Evolutionary conservation across 92 coral and sea anemone species (phyloP), one percentile per base, ranked within the genome.

Genomic region (Palythoa grandis): DNA sequence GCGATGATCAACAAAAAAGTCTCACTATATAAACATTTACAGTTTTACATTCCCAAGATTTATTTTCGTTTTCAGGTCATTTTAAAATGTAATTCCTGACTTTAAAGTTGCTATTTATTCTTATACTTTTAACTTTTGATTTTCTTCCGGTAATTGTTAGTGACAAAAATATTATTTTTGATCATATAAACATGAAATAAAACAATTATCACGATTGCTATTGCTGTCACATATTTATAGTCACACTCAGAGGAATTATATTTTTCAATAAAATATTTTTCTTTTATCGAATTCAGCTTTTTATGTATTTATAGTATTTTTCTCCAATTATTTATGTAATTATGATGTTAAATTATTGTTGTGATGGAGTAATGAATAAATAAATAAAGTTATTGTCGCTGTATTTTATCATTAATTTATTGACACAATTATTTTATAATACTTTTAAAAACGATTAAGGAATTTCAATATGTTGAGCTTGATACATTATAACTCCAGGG

Each of bases 401-500:
- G 24, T n/a, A 61, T 61, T 61, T 61, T n/a, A 61, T 61, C 69
- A 61, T 16, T 61, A 13, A 61, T n/a, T 61, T 61, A 61, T 61
- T 61, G 69, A n/a, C 69, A n/a, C 69, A 61, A 61, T 61, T 7
- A 5, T 16, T 61, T 16, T 7, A 61, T 16, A 61, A 61, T 61
- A 61, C 69, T 61, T 61, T 16, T 16, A 61, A 16, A 61, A 61
- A 16, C 24, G n/a, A 61, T 13, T 61, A 61, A 14, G 69, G 20
- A 61, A 16, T n/a, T 61, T 61, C 69, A 61, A 61, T 61, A 61
- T 61, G n/a, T n/a, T 61, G 22, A 61, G 69, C 69, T 61, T 61
- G 69, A 20, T 61, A 61, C 69, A 61, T 7, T 61, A 61, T 61
- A 61, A 61, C 69, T 61, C 22, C 69, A 61, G 69, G 69, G 69